Evolutionary conservation across 2,888 invertebrate species (phyloP), one percentile per base, ranked within the genome.

Genomic region (Pomacea canaliculata): DNA sequence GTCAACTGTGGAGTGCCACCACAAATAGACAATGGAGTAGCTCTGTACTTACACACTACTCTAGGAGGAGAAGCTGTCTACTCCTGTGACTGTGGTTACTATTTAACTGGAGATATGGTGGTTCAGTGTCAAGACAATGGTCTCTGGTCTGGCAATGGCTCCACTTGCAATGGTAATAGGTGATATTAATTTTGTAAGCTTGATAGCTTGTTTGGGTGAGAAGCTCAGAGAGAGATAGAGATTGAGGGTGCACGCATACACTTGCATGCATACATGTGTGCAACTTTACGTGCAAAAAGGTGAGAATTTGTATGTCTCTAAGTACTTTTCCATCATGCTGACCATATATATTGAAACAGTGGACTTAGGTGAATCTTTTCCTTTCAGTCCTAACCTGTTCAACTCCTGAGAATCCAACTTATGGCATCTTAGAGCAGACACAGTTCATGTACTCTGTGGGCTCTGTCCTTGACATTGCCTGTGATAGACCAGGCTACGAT

Each of bases 91-190:
- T 80, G 79, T 77, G 87, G 87, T 12, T 86, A 83, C 74, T 71
- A 78, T 68, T 79, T 86, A 73, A 76, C 81, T 27, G 86, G 86
- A 7, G 70, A 77, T 8, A 76, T 75, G 10, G 56, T 74, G n/a
- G 79, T 84, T 56, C 79, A 67, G 37, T 87, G 86, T 78, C 79
- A 75, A 27, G 76, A 76, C 48, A 78, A 80, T 68, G 85, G 85
- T 19, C 70, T 77, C 13, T 86, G 86, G 86, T 84, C 83, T 70
- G 76, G 82, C 46, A 82, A 81, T n/a, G 76, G 73, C 19, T 83
- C 85, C 2, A 71, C 80, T 19, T 87, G 87, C 82, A 78, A 83
- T 66, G 82, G 87, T 87, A 77, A 79, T 85, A 78, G 18, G 23
- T 46, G 48, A 49, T 60, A 48, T 46, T 60, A 5, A 23, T 16